Evolutionary conservation across 2,888 invertebrate species (phyloP).

Genomic region (Epirrhoe tristata): DNA sequence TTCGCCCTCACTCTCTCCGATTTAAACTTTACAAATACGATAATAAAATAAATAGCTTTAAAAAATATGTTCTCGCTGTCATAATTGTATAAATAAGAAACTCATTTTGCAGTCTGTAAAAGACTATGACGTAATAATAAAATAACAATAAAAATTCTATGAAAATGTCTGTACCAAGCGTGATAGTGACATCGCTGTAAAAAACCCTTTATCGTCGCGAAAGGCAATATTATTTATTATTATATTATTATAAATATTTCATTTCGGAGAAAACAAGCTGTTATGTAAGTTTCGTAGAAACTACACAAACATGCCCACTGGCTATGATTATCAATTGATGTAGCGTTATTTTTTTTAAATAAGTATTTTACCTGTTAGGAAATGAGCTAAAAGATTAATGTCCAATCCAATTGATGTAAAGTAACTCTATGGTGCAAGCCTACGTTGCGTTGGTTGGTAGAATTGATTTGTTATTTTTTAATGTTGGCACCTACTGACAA

Average conservation of each 20-base stretch:
- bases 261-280: conserved; percentile 3
- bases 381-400: too few species aligned
- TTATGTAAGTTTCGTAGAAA: background rate
- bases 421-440: too few species aligned
- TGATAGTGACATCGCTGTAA: conserved; percentile 8
- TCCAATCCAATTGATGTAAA: too few species aligned
- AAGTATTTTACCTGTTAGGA: too few species aligned
- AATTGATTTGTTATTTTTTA: too few species aligned
- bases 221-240: background rate
- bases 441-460: too few species aligned
- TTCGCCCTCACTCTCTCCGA: too few species aligned
- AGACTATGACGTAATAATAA: background rate
- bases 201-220: conserved; percentile 8
- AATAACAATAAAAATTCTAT: background rate
- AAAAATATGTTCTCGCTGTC: too few species aligned
- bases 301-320: background rate
- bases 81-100: background rate
- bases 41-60: too few species aligned
- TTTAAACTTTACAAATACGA: too few species aligned
- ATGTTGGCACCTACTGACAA: too few species aligned
- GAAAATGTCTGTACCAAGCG: conserved; percentile 4
- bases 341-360: background rate
- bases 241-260: too few species aligned
- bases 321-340: background rate
- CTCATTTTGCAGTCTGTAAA: background rate